Conservation (phyloP, 2,888 invertebrate genomes). For the Seira ritae region DNA sequence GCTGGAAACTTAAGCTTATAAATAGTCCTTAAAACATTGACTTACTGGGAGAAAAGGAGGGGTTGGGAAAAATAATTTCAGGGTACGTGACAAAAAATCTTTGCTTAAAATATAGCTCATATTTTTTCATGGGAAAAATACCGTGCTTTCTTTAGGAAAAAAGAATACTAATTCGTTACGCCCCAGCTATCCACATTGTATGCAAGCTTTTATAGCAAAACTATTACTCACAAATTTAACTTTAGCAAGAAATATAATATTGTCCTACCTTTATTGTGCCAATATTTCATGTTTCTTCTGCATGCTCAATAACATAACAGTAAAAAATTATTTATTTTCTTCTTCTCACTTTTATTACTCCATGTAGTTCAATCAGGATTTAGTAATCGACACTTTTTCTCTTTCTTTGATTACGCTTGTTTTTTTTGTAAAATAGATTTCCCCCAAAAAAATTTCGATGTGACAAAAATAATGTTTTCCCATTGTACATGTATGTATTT, state of each 20-base stretch:
- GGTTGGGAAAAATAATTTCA: constrained; percentile 44
- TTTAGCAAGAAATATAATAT: too few species aligned
- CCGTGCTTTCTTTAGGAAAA: constrained; percentile 18
- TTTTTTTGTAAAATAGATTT: too few species aligned
- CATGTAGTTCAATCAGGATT: too few species aligned
- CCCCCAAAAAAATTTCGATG: too few species aligned
- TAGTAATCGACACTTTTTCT: too few species aligned
- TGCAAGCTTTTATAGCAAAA: too few species aligned
- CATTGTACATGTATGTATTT: too few species aligned
- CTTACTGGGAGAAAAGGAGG: constrained; percentile 52
- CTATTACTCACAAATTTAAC: too few species aligned
- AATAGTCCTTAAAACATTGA: constrained; percentile 54
- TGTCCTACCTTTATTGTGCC: too few species aligned
- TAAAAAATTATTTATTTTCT: neutral
- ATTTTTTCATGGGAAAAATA: constrained; percentile 27
- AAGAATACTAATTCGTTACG: constrained; percentile 42
- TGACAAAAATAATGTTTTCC: too few species aligned
- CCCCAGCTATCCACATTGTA: constrained; percentile 34
- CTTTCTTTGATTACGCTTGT: too few species aligned
- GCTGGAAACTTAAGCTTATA: constrained; percentile 58
- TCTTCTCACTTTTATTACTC: neutral
- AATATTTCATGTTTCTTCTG: neutral
- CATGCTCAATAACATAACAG: neutral
- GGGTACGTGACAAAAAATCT: constrained; percentile 57
- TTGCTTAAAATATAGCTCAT: constrained; percentile 16